A percentile compares a stretch with the other conserved stretches of the same genome.
Conservation (phyloP, 2,797 vertebrate species). For the Anomalospiza imberbis region DNA sequence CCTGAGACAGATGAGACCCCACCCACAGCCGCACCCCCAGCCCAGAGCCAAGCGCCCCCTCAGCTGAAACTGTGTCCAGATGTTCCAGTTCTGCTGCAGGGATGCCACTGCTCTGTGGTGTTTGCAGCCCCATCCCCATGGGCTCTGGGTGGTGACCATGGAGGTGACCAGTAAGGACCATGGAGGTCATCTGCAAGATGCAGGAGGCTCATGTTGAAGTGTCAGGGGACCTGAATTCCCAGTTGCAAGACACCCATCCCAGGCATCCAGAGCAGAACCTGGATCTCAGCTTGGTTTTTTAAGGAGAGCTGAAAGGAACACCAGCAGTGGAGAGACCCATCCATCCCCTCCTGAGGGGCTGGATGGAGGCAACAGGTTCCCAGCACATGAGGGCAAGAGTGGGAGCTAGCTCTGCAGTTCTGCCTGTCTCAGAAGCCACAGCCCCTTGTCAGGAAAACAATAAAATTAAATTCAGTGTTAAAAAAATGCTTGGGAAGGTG, state of each 20-base stretch:
- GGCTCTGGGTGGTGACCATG: background rate
- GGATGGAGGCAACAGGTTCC: background rate
- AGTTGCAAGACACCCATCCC: background rate
- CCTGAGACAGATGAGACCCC: background rate
- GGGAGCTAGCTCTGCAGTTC: background rate
- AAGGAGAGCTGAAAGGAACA: background rate
- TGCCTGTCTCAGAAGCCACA: background rate
- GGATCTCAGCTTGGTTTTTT: background rate
- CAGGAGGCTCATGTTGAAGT: background rate
- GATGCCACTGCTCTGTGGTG: background rate
- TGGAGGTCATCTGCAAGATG: background rate
- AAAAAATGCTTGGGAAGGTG: background rate
- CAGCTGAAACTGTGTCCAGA: background rate
- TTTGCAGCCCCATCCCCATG: background rate
- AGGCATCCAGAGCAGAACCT: background rate
- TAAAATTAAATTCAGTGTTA: background rate
- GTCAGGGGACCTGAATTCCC: rapidly evolving
- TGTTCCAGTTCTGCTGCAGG: background rate
- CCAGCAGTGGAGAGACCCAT: background rate
- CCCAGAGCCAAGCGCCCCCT: background rate
- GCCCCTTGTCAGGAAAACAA: background rate
- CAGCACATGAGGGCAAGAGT: background rate
- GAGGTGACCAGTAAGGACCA: background rate
- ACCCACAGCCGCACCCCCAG: background rate
- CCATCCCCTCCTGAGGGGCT: background rate